Evolutionary conservation across 2,888 invertebrate species (phyloP).

Genomic region (Campoplex nolae): DNA sequence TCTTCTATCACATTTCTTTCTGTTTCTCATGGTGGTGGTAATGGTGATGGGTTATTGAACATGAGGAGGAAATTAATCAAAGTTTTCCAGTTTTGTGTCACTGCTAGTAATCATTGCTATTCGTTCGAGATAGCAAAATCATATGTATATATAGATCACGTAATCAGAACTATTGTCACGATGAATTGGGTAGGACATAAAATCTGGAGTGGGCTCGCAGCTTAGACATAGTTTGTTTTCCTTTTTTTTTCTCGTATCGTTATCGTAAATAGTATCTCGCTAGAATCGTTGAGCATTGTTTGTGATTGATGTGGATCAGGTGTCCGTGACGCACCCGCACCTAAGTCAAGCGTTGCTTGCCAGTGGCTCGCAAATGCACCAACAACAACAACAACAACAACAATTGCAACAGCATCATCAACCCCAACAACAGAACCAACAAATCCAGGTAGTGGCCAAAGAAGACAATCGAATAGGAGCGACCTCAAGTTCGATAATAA

Average conservation of each 20-base stretch:
- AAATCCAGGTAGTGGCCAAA: constrained; percentile 81
- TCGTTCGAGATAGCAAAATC: constrained; percentile 22
- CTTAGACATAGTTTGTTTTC: constrained; percentile 32
- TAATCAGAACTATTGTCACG: constrained; percentile 12
- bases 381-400: constrained; percentile 73
- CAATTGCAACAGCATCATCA: constrained; percentile 66
- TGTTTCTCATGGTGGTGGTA: constrained; percentile 51
- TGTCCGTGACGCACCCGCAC: constrained; percentile 87
- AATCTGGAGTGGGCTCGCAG: constrained; percentile 47
- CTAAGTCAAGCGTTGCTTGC: constrained; percentile 87
- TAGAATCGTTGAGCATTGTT: constrained; percentile 77
- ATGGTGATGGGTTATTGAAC: constrained; percentile 42
- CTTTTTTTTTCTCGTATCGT: constrained; percentile 17
- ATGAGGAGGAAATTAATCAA: not conserved
- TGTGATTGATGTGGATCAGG: constrained; percentile 83
- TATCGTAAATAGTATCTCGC: constrained; percentile 48
- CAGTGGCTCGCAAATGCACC: constrained; percentile 79
- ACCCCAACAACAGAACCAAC: constrained; percentile 73
- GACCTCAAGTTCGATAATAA: constrained; percentile 93
- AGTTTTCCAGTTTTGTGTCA: constrained; percentile 4
- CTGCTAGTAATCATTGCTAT: constrained; percentile 25
- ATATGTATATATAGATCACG: constrained; percentile 6
- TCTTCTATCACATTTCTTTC: constrained; percentile 39
- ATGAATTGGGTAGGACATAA: constrained; percentile 14
- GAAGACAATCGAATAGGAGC: constrained; percentile 82